These are phyloP conservation scores for Nematopogon swammerdamellus DNA, from an alignment of 2,888 invertebrate genomes.

Conservation along the genomic window DNA sequence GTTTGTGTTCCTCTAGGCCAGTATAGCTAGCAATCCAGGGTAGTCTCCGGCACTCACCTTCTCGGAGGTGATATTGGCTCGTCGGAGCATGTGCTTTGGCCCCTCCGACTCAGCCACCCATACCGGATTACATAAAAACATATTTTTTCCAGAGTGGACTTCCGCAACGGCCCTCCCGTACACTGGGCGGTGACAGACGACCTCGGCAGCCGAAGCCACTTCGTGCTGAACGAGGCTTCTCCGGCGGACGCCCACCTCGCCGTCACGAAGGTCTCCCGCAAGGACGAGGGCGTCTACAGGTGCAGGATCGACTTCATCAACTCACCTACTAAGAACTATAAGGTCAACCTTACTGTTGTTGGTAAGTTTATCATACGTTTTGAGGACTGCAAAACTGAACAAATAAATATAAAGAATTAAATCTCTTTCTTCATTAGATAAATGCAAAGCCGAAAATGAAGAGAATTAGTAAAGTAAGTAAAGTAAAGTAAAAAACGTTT, in stretches of 20 bases:
- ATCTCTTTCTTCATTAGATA: no score
- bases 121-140: no score
- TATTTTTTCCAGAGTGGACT: slow-evolving; percentile 64
- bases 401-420: neutral
- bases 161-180: slow-evolving; percentile 67
- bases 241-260: slow-evolving; percentile 71
- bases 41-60: no score
- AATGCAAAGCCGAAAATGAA: no score
- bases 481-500: no score
- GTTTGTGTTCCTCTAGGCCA: no score
- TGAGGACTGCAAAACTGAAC: neutral
- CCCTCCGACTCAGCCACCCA: no score
- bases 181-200: slow-evolving; percentile 79
- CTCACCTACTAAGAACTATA: slow-evolving; percentile 83
- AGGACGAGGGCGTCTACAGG: slow-evolving; percentile 81
- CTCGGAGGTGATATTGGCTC: no score
- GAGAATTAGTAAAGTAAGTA: no score
- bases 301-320: slow-evolving; percentile 88
- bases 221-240: slow-evolving; percentile 67
- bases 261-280: slow-evolving; percentile 66
- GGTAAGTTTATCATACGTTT: slow-evolving; percentile 70
- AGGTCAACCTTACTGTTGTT: slow-evolving; percentile 82
- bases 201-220: slow-evolving; percentile 72
- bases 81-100: no score
- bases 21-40: no score